Evolutionary conservation across 2,797 vertebrate genomes (phyloP), one percentile per base, ranked within the genome.

Genomic region (Hephaestus fuliginosus): DNA sequence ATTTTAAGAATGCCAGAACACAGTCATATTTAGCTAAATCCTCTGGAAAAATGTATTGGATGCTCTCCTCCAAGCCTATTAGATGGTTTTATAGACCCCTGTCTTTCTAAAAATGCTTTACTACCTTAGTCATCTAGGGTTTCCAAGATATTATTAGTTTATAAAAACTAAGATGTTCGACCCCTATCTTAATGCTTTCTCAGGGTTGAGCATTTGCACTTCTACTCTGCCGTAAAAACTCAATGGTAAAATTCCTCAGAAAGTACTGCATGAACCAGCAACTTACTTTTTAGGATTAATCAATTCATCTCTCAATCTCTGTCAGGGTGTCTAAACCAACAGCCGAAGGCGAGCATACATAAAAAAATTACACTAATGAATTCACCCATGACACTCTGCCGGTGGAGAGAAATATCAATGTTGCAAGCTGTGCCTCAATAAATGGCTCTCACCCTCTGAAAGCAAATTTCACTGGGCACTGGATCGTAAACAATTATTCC

Each of bases 401-500:
- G 62, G 55, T 76, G 49, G 70, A 74, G 80, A 81, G 73, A 85
- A 89, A 82, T 81, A 78, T 76, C 76, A 84, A 52, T 74, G 78
- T 62, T 73, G 57, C 44, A 84, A 75, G 78, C 48, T 52, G 28
- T 12, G 25, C 67, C 33, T 83, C 72, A 78, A 63, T 78, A 83
- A 77, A 74, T 17, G 70, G 4, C 51, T 51, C 73, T 66, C 58
- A n/a, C 66, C 64, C 53, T 80, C 64, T 81, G 71, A 89, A 74
- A 84, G 73, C 66, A 81, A 86, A 92, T 84, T 70, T 84, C 70
- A 78, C 73, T 61, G 53, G 46, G 76, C 70, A 83, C 33, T 87
- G 86, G 71, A 68, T 81, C 28, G 75, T 84, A 78, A 90, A 85
- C 75, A 88, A 88, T 89, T 84, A 86, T 83, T 83, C 72, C 48